Evolutionary conservation across 2,888 invertebrate genomes (phyloP).

Genomic region (Sicus ferrugineus): DNA sequence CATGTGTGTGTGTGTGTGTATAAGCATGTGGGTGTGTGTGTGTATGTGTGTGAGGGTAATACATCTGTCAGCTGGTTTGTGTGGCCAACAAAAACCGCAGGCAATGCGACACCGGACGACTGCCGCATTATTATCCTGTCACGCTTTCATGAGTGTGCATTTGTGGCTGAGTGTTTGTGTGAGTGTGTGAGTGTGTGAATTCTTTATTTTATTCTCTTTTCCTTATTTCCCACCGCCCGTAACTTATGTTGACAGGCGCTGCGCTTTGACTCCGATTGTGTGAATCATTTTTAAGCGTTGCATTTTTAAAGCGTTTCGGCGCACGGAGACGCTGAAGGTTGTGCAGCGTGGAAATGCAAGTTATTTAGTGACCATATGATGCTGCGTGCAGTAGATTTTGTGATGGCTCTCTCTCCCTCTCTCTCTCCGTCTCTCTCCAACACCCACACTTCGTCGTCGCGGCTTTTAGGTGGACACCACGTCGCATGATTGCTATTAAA

Average conservation of each 20-base stretch:
- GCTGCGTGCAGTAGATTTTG: no score
- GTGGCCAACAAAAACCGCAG: conserved; percentile 1
- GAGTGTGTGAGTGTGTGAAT: background rate
- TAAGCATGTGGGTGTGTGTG: conserved; percentile 39
- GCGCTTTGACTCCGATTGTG: conserved; percentile 55
- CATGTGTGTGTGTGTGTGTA: conserved; percentile 23
- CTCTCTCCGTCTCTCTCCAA: background rate
- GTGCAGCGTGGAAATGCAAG: no score
- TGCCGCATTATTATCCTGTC: conserved; percentile 7
- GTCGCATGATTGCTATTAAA: conserved; percentile 37
- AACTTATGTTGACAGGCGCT: conserved; percentile 49
- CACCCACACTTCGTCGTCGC: no score
- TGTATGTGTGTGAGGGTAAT: conserved; percentile 51
- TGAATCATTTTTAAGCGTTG: conserved; percentile 42
- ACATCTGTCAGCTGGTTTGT: background rate
- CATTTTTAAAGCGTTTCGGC: background rate
- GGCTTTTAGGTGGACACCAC: conserved; percentile 5
- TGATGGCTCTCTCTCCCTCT: background rate
- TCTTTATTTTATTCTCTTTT: background rate
- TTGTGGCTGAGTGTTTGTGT: background rate
- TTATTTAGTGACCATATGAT: no score
- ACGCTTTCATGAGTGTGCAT: background rate
- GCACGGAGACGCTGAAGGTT: no score
- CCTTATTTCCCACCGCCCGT: conserved; percentile 39
- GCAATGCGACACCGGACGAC: conserved; percentile 6